Percentiles rank a stretch among this genome's conserved stretches.
phyloP scores from a whole-genome alignment of 2,888 invertebrate genomes.

The Netelia inedita region DNA sequence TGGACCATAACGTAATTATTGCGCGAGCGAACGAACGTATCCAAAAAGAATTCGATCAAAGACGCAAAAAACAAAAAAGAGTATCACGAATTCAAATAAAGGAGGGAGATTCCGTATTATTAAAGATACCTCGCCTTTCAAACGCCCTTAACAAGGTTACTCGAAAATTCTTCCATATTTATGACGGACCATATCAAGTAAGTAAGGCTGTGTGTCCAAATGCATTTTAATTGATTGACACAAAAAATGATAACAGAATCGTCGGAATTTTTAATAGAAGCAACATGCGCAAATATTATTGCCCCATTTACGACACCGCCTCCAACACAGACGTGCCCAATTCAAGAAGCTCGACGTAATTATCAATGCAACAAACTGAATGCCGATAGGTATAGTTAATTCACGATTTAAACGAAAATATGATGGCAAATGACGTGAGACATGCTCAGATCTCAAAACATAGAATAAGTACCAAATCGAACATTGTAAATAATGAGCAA shows the following conservation, averaged over 20 bases:
- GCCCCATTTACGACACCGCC: constrained; percentile 8
- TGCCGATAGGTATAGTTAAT: no score
- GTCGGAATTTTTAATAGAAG: constrained; percentile 17
- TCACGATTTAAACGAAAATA: no score
- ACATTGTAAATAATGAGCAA: constrained; percentile 24
- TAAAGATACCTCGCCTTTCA: constrained; percentile 19
- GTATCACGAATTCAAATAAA: neutral
- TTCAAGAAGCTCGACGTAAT: neutral
- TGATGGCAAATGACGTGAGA: no score
- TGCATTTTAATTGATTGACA: constrained; percentile 19
- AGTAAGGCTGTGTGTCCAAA: neutral
- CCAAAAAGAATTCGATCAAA: neutral
- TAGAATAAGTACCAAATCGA: no score
- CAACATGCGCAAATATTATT: constrained; percentile 15
- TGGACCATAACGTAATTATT: neutral
- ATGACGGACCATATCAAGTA: constrained; percentile 21
- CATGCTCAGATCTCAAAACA: no score
- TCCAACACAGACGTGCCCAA: constrained; percentile 20
- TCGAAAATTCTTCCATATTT: constrained; percentile 35
- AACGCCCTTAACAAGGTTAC: constrained; percentile 19
- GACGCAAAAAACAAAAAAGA: constrained; percentile 19
- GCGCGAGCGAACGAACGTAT: constrained; percentile 13
- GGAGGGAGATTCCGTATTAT: constrained; percentile 21
- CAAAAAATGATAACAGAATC: neutral
- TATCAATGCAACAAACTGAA: neutral